Conservation (phyloP, 2,888 invertebrate species). For the Temnothorax ravouxi region DNA sequence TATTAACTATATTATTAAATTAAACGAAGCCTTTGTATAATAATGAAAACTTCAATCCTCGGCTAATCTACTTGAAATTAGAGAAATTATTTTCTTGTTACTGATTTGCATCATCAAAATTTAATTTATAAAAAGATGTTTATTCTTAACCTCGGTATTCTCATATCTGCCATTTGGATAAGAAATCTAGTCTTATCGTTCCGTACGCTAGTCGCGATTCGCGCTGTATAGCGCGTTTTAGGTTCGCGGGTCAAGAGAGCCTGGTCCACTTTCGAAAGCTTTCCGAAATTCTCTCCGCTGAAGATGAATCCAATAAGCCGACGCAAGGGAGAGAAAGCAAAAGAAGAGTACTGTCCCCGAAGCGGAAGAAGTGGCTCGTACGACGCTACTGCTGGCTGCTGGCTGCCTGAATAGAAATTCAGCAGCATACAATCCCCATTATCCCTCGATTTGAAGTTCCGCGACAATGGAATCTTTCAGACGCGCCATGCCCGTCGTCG, state of each 20-base stretch:
- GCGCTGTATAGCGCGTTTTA: neutral
- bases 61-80: conserved; percentile 2
- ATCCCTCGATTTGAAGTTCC: conserved; percentile 82
- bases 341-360: conserved; percentile 72
- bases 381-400: conserved; percentile 67
- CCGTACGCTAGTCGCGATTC: neutral
- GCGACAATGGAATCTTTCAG: conserved; percentile 80
- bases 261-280: conserved; percentile 69
- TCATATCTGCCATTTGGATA: neutral
- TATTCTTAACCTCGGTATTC: neutral
- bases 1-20: neutral
- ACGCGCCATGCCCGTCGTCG: conserved; percentile 63
- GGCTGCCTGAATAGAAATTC: conserved; percentile 83
- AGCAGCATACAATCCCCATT: conserved; percentile 83
- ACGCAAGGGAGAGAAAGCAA: conserved; percentile 62
- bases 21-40: neutral
- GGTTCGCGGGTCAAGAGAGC: conserved; percentile 57
- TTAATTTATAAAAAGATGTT: conserved; percentile 10
- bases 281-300: conserved; percentile 70
- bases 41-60: neutral
- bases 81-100: neutral
- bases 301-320: conserved; percentile 79
- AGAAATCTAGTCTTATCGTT: conserved; percentile 7
- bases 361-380: conserved; percentile 81
- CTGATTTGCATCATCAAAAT: neutral